A percentile compares a stretch with the other conserved stretches of the same genome.
These are phyloP conservation scores for Florisuga fusca DNA, from an alignment of 2,797 vertebrate species.

Conservation along the genomic window DNA sequence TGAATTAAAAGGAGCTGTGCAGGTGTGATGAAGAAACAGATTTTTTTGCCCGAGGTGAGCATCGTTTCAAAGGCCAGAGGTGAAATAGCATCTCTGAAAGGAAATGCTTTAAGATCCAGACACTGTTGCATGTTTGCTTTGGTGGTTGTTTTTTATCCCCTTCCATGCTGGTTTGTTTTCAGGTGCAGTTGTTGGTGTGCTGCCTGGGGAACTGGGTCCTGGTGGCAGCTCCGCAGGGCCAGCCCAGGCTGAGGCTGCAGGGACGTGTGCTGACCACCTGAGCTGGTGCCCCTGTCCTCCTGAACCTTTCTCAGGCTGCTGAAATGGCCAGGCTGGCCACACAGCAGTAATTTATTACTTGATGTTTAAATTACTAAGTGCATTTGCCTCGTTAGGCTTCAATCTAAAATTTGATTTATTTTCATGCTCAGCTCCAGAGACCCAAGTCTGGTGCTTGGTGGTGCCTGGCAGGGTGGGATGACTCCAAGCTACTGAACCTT, in stretches of 20 bases:
- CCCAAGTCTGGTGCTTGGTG: not conserved
- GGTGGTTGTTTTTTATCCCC: not conserved
- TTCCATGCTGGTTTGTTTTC: not conserved
- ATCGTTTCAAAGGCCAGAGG: not conserved
- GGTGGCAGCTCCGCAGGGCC: rapidly evolving
- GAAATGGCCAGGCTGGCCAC: not conserved
- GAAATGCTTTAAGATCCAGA: not conserved
- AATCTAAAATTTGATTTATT: not conserved
- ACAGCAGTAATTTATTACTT: rapidly evolving
- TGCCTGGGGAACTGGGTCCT: rapidly evolving
- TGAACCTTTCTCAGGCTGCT: not conserved
- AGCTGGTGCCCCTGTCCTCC: not conserved
- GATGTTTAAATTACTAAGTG: not conserved
- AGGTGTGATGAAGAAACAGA: conserved; percentile 36
- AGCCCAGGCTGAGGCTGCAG: not conserved
- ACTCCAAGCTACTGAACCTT: not conserved
- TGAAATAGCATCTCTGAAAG: not conserved
- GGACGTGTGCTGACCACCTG: not conserved
- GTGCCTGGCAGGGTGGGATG: not conserved
- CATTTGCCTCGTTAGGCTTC: rapidly evolving
- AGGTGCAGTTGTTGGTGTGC: not conserved
- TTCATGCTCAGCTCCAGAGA: not conserved
- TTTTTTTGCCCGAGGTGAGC: conserved; percentile 31
- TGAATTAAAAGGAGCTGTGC: conserved; percentile 6
- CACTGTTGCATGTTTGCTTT: not conserved